Evolutionary conservation across 2,113 vertebrate genomes (phyloP), one percentile per base, ranked within the genome.

Genomic region (Peromyscus leucopus): DNA sequence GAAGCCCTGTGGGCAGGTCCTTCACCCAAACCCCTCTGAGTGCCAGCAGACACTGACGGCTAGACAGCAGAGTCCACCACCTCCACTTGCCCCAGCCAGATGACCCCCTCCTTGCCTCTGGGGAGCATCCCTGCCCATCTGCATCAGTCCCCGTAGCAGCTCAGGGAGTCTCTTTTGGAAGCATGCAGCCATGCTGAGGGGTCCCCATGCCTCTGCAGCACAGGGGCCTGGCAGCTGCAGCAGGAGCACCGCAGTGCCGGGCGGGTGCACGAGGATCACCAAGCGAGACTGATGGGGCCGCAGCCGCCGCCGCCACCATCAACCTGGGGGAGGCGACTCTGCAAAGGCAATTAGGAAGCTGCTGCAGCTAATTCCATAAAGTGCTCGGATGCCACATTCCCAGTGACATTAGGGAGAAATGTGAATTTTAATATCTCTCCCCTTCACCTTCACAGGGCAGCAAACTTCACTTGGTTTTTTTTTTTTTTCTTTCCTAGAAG

Each of bases 251-350:
- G 95, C 96, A 95, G 96, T 96, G 95, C 91, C 0, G 91, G 84
- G 98, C 96, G 92, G 96, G 98, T 92, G 92, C 93, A 89, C 5
- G 95, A 90, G 93, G 95, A 97, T 93, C 97, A 97, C 93, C 96
- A 92, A 86, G 97, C 96, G 96, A 98, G 96, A 98, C 98, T 98
- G 98, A 98, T 98, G 97, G 96, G 96, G 75, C 97, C 2, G 57
- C 82, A 84, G 89, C 93, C 0, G 79, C 97, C 76, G 96, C 96
- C 31, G 65, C 91, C 80, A 91, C 94, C 97, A 33, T 88, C 97
- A 97, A 97, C 96, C 96, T 94, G 96, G 97, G 96, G 96, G 96
- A 93, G 97, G 96, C 95, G 89, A 10, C 95, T 93, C 84, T 0
- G 98, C 93, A 96, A 75, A 96, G 94, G 97, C 97, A 97, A 97